phyloP scores from a whole-genome alignment of 2,888 invertebrate genomes.

The Drosophila lutescens region DNA sequence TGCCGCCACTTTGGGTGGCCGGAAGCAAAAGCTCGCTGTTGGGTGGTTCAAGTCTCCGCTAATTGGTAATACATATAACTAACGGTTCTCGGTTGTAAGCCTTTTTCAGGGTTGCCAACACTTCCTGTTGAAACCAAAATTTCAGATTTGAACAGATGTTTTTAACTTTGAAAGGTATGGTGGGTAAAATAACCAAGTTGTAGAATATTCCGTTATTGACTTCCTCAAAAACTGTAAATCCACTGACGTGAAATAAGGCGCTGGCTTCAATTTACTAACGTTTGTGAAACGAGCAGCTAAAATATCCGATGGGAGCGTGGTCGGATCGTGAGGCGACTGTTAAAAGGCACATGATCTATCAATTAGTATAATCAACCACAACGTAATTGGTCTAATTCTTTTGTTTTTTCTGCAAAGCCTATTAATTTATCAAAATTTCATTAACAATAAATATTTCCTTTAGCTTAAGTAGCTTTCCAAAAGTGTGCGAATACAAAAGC shows the following conservation, averaged over 20 bases:
- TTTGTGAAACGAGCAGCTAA: not conserved
- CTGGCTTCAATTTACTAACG: not conserved
- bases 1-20: conserved; percentile 9
- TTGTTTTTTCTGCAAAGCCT: conserved; percentile 27
- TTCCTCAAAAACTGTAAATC: not conserved
- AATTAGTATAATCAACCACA: conserved; percentile 26
- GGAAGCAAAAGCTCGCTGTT: conserved; percentile 36
- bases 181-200: too few relatives aligned
- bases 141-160: too few relatives aligned
- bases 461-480: conserved; percentile 1
- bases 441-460: not conserved
- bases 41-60: conserved; percentile 16
- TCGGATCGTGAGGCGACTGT: conserved; percentile 19
- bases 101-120: not conserved
- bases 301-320: conserved; percentile 18
- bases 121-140: not conserved
- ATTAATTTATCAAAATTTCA: conserved; percentile 12
- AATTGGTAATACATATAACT: conserved; percentile 1
- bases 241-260: not conserved
- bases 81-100: conserved; percentile 9
- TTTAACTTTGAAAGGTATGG: too few relatives aligned
- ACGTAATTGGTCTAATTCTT: conserved; percentile 33
- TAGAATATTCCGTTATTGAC: not conserved
- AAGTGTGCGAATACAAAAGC: conserved; percentile 4
- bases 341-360: conserved; percentile 20